phyloP scores from a whole-genome alignment of 2,113 vertebrate species.

The Crotalus viridis region DNA sequence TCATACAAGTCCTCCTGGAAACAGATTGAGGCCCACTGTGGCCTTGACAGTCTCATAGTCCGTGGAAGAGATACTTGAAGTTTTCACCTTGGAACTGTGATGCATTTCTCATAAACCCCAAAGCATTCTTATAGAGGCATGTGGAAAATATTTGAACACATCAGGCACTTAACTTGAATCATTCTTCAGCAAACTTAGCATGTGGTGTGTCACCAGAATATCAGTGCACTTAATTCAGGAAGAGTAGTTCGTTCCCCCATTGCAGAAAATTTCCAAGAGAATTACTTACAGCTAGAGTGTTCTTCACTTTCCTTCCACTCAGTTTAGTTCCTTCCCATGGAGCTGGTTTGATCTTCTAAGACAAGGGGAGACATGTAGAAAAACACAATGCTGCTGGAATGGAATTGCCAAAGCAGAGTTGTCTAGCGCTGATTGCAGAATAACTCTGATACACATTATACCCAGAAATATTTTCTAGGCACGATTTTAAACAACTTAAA shows the following conservation, averaged over 20 bases:
- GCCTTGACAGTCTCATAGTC: not conserved
- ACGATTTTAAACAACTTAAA: not conserved
- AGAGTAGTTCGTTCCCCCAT: slow-evolving; percentile 6
- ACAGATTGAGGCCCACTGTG: not conserved
- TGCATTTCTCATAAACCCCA: not conserved
- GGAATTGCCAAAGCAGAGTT: not conserved
- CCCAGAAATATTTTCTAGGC: not conserved
- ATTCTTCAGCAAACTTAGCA: slow-evolving; percentile 35
- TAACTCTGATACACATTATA: not conserved
- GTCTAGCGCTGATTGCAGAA: not conserved
- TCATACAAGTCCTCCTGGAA: not conserved
- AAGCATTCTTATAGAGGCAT: slow-evolving; percentile 28
- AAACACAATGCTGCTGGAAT: not conserved
- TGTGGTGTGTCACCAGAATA: slow-evolving; percentile 16
- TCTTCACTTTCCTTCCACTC: not conserved
- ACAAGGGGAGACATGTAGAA: not conserved
- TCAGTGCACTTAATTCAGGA: slow-evolving; percentile 45
- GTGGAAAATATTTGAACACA: slow-evolving; percentile 31
- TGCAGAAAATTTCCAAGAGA: not conserved
- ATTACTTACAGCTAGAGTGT: not conserved
- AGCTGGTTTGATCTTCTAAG: not conserved
- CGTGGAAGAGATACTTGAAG: not conserved
- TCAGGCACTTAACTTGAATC: slow-evolving; percentile 63
- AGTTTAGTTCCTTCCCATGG: not conserved
- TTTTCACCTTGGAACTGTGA: not conserved